A percentile compares a stretch with the other conserved stretches of the same genome.
phyloP scores from a whole-genome alignment of 2,797 vertebrate genomes.

The Ambastaia sidthimunki region DNA sequence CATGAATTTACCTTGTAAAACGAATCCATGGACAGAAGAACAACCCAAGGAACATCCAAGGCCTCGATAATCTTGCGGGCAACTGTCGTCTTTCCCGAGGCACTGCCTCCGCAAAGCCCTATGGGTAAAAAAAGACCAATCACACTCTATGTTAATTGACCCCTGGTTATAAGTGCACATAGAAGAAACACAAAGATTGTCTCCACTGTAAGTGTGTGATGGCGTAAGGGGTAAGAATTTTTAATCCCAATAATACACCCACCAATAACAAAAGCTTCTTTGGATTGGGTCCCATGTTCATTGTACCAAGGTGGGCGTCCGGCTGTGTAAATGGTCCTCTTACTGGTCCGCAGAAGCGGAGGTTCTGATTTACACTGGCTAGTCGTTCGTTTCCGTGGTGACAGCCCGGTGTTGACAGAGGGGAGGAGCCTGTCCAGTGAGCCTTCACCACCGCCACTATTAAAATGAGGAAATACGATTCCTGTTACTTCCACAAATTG shows the following conservation, averaged over 20 bases:
- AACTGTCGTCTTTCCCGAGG: constrained; percentile 96
- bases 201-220: neutral
- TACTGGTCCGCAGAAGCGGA: constrained; percentile 91
- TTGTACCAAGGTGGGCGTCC: constrained; percentile 98
- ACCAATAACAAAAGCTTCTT: constrained; percentile 98
- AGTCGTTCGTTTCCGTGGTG: constrained; percentile 90
- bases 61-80: constrained; percentile 98
- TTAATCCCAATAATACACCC: constrained; percentile 52
- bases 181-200: neutral
- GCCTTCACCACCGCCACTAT: constrained; percentile 76
- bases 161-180: neutral
- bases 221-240: neutral
- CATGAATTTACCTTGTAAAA: constrained; percentile 90
- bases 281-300: constrained; percentile 94
- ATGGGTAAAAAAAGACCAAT: constrained; percentile 18
- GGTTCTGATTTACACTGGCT: constrained; percentile 98
- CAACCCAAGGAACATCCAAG: constrained; percentile 96
- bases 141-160: constrained; percentile 39
- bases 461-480: constrained; percentile 49
- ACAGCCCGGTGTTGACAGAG: constrained; percentile 75
- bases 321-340: constrained; percentile 96
- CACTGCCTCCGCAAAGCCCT: constrained; percentile 96
- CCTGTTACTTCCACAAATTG: neutral
- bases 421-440: constrained; percentile 89
- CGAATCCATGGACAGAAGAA: constrained; percentile 96